phyloP scores from a whole-genome alignment of 23 tunicate species.

The Diplosoma virens region DNA sequence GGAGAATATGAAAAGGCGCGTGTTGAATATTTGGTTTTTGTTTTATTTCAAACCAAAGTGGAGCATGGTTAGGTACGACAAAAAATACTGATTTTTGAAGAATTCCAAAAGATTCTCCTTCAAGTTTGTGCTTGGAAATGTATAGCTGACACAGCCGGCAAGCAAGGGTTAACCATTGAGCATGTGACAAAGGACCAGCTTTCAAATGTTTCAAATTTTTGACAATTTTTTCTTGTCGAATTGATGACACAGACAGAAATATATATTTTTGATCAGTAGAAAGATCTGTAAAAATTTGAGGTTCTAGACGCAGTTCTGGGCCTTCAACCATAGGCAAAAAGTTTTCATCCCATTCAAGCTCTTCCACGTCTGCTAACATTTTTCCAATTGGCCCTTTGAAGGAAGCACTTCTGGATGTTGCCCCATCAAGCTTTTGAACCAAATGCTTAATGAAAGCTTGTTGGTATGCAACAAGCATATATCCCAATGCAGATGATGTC shows the following conservation, averaged over 20 bases:
- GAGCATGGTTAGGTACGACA: constrained; percentile 1
- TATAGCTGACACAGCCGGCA: constrained; percentile 10
- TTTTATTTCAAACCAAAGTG: constrained; percentile 5
- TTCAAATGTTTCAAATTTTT: constrained; percentile 8
- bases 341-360: constrained; percentile 8
- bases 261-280: constrained; percentile 3
- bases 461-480: too few species aligned
- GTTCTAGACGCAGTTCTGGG: not conserved
- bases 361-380: not conserved
- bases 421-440: constrained; percentile 2
- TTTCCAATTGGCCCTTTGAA: too few species aligned
- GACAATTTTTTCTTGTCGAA: not conserved
- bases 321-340: not conserved
- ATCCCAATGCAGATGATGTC: too few species aligned
- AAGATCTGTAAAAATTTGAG: not conserved
- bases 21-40: constrained; percentile 21
- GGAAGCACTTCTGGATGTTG: not conserved
- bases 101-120: not conserved
- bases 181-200: constrained; percentile 17
- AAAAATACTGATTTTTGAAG: constrained; percentile 8
- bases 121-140: constrained; percentile 9
- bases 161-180: constrained; percentile 20
- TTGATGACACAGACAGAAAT: constrained; percentile 3
- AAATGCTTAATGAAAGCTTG: too few species aligned
- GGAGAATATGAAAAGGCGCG: constrained; percentile 17